A percentile compares a stretch with the other conserved stretches of the same genome.
Conservation (phyloP, 2,888 invertebrate genomes). For the Crossocerus cetratus region DNA sequence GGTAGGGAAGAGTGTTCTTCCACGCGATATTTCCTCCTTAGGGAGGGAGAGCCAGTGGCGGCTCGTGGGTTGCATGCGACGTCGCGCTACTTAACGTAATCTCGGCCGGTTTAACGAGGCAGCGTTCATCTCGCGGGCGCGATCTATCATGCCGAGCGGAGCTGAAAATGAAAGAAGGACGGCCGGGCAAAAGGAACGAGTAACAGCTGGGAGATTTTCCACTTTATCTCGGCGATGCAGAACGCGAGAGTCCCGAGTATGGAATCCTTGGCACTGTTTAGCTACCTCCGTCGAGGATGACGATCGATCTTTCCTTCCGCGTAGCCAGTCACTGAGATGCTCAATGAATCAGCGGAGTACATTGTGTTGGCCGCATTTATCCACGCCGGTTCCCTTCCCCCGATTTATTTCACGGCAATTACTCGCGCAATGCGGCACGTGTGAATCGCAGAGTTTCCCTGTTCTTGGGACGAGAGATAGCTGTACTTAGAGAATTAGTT, state of each 20-base stretch:
- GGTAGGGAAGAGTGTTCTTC: too few relatives aligned
- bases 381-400: background rate
- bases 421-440: too few relatives aligned
- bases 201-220: background rate
- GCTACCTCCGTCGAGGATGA: conserved; percentile 42
- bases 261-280: conserved; percentile 27
- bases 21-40: too few relatives aligned
- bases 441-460: background rate
- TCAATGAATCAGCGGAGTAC: conserved; percentile 36
- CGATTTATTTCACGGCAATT: too few relatives aligned
- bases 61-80: background rate
- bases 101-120: background rate
- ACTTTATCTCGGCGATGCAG: background rate
- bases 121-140: background rate
- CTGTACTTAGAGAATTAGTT: background rate
- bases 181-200: background rate
- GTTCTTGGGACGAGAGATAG: background rate
- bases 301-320: conserved; percentile 41
- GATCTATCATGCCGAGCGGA: background rate
- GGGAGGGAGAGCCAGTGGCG: too few relatives aligned
- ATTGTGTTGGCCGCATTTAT: background rate
- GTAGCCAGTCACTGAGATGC: conserved; percentile 33
- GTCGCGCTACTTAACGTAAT: background rate
- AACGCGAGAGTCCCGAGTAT: conserved; percentile 3
- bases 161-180: background rate